Conservation (phyloP, 1,140 invertebrate species). For the Drosophila nasuta region DNA sequence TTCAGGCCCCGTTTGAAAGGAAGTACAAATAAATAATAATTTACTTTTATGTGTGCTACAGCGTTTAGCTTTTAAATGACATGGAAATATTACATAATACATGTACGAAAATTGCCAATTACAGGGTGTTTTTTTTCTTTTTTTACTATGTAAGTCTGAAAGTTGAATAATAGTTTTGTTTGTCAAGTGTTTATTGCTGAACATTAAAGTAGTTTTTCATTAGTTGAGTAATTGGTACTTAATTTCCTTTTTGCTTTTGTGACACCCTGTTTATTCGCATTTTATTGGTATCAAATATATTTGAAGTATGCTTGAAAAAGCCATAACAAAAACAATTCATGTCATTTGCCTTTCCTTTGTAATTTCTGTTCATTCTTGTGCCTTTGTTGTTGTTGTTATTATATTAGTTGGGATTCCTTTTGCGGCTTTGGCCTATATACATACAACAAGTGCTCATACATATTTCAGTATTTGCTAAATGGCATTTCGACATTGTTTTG, state of each 20-base stretch:
- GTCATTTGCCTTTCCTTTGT: conserved; percentile 37
- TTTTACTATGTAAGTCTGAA: not conserved
- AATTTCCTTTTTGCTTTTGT: not conserved
- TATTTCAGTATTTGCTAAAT: conserved; percentile 16
- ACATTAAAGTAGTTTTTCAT: not conserved
- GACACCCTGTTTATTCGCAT: conserved; percentile 41
- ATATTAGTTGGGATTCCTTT: conserved; percentile 15
- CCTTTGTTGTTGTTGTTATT: conserved; percentile 8
- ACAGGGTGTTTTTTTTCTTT: conserved; percentile 39
- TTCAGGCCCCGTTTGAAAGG: conserved; percentile 29
- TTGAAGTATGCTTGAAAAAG: conserved; percentile 39
- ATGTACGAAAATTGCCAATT: not conserved
- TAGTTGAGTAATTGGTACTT: not conserved
- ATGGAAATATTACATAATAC: conserved; percentile 33
- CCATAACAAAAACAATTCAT: conserved; percentile 49
- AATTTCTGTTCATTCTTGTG: conserved; percentile 16
- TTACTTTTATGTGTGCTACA: conserved; percentile 55
- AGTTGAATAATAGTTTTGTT: not conserved
- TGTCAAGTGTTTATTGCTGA: not conserved
- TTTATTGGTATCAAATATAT: conserved; percentile 19
- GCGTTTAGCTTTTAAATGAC: conserved; percentile 68
- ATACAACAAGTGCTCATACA: conserved; percentile 6
- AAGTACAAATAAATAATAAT: conserved; percentile 77
- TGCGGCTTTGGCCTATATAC: conserved; percentile 11
- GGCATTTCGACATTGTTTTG: conserved; percentile 42